Conservation (phyloP, 2,113 vertebrate genomes). For the Cyprinodon brontotheroides region DNA sequence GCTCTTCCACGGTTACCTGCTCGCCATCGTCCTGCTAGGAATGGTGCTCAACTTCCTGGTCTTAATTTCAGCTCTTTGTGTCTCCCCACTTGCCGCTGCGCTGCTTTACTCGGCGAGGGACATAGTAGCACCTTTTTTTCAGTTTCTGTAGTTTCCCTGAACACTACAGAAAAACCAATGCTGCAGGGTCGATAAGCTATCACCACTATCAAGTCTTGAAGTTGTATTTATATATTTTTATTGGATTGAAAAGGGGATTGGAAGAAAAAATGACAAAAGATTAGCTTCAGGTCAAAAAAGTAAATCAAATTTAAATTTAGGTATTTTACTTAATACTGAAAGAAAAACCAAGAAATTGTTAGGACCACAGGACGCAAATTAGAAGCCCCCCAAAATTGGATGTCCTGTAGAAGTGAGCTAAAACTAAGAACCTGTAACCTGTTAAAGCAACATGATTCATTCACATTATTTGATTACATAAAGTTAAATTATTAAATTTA, state of each 20-base stretch:
- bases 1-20: constrained; percentile 79
- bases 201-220: neutral
- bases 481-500: too few relatives aligned
- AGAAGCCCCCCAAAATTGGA: neutral
- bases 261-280: neutral
- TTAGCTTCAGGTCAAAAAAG: neutral
- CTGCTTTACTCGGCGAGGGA: constrained; percentile 66
- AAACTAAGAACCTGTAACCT: neutral
- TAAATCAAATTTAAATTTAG: too few relatives aligned
- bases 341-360: too few relatives aligned
- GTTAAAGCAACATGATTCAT: neutral
- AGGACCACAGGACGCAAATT: too few relatives aligned
- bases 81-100: constrained; percentile 71
- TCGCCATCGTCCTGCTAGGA: constrained; percentile 75
- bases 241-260: neutral
- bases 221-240: neutral
- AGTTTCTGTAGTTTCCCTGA: constrained; percentile 40
- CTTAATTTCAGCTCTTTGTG: constrained; percentile 48
- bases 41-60: constrained; percentile 66
- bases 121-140: constrained; percentile 46
- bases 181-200: neutral
- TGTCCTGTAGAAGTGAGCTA: neutral
- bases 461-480: neutral
- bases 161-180: too few relatives aligned
- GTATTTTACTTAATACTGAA: too few relatives aligned